These are phyloP conservation scores for Pseudorasbora parva DNA, from an alignment of 2,113 vertebrate genomes.

Conservation along the genomic window DNA sequence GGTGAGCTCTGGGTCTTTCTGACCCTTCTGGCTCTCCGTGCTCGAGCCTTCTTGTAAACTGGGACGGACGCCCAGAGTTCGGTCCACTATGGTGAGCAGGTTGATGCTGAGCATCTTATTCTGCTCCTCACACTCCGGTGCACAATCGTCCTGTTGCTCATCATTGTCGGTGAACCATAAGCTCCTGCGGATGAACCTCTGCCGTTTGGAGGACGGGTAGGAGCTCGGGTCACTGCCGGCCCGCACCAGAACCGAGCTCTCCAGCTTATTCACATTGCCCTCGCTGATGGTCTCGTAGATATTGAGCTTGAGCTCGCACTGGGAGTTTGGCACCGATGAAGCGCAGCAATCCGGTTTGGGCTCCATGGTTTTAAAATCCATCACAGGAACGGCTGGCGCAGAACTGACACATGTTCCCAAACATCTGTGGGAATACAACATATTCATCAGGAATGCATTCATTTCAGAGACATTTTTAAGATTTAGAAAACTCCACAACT, in stretches of 20 bases:
- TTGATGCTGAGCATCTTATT: slow-evolving; percentile 65
- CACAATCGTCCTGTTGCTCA: slow-evolving; percentile 75
- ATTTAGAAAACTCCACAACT: not conserved
- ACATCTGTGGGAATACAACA: slow-evolving; percentile 19
- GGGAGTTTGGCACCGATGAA: slow-evolving; percentile 59
- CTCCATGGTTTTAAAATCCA: slow-evolving; percentile 68
- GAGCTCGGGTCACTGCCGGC: slow-evolving; percentile 77
- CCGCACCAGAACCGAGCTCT: slow-evolving; percentile 70
- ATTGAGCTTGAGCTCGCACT: slow-evolving; percentile 59
- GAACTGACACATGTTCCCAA: not conserved
- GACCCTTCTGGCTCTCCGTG: slow-evolving; percentile 66
- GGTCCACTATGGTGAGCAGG: slow-evolving; percentile 71
- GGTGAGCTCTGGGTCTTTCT: slow-evolving; percentile 63
- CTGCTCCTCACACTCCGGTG: slow-evolving; percentile 73
- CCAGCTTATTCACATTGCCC: slow-evolving; percentile 70
- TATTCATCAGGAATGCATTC: not conserved
- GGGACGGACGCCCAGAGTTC: slow-evolving; percentile 67
- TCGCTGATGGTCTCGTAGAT: slow-evolving; percentile 75
- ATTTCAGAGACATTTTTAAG: not conserved
- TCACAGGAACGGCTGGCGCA: not conserved
- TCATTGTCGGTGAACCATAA: slow-evolving; percentile 90
- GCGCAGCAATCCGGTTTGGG: slow-evolving; percentile 50
- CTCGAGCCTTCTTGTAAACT: slow-evolving; percentile 63
- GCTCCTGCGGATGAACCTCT: slow-evolving; percentile 88
- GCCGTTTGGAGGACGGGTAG: slow-evolving; percentile 73